Evolutionary conservation across 2,888 invertebrate species (phyloP), one percentile per base, ranked within the genome.

Genomic region (Athalia cordata): DNA sequence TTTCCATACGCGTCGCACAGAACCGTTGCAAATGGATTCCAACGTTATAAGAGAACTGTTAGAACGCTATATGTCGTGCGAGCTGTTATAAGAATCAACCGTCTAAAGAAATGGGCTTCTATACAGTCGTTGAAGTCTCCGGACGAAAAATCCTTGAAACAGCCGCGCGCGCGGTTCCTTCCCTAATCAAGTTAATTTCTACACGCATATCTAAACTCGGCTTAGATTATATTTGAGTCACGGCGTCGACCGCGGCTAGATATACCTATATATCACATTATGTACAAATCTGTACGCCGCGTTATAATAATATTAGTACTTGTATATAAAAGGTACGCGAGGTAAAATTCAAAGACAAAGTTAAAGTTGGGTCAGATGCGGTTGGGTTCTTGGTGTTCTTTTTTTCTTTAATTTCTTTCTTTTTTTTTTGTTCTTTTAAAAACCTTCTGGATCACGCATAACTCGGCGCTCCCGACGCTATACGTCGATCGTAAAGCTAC

Each of bases 401-500:
- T 29, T 29, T 29, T 29, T 29, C 29, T 29, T 29, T 29, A 29
- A 29, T 29, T 29, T 29, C 29, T 29, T 29, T 29, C 29, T 29
- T 29, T 29, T 29, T 29, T 29, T 29, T 29, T 29, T n/a, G n/a
- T n/a, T 29, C 29, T 29, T 0, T 29, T 29, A 29, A 29, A 29
- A 29, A 29, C 29, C 29, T 29, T 29, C 29, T 29, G 29, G 29
- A 29, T 52, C 52, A 52, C 59, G 59, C 59, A 59, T 59, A 79
- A 81, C 79, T 78, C 77, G 79, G 57, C 50, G 70, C 43, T 5
- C 74, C 75, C 65, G 29, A 13, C 61, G 11, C 5, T 9, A 15
- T 8, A 70, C 68, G 81, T 81, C 79, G 78, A 79, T 80, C 79
- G 77, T 81, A 62, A 49, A 68, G 52, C 43, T 57, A 9, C n/a